Evolutionary conservation across 1,140 invertebrate genomes (phyloP).

Genomic region (Monochamus saltuarius): DNA sequence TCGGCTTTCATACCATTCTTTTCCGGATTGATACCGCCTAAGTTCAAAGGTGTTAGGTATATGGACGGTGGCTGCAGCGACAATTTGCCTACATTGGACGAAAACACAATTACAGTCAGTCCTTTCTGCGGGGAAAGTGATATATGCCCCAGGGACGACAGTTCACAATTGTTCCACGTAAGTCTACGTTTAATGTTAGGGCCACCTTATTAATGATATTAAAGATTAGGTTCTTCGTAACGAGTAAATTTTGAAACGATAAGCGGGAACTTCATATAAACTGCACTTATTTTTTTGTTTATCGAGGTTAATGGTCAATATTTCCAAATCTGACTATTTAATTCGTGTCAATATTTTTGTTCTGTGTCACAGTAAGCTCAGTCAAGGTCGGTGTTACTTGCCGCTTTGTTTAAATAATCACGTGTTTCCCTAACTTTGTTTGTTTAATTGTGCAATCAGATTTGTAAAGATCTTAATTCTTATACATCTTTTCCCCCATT

Average conservation of each 20-base stretch:
- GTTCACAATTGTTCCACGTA: slow-evolving; percentile 82
- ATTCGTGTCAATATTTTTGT: too few species aligned
- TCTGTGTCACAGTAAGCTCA: too few species aligned
- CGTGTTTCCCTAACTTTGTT: too few species aligned
- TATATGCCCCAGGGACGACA: slow-evolving; percentile 92
- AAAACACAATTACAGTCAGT: slow-evolving; percentile 94
- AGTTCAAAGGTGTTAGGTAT: slow-evolving; percentile 86
- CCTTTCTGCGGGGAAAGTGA: slow-evolving; percentile 98
- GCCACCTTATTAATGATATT: too few species aligned
- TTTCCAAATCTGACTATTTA: too few species aligned
- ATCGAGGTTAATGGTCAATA: background rate
- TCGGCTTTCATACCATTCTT: slow-evolving; percentile 96
- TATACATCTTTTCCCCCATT: too few species aligned
- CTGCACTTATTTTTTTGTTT: slow-evolving; percentile 4
- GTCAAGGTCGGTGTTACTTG: too few species aligned
- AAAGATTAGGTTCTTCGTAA: background rate
- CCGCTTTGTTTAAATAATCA: too few species aligned
- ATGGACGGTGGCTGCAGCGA: slow-evolving; percentile 97
- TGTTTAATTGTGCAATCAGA: too few species aligned
- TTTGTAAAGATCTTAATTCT: too few species aligned
- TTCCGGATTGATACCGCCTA: slow-evolving; percentile 89
- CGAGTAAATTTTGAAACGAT: background rate
- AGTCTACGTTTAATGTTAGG: slow-evolving; percentile 36
- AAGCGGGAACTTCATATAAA: too few species aligned
- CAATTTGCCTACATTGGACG: slow-evolving; percentile 91